Percentiles rank a stretch among this genome's conserved stretches.
Conservation (phyloP, 2,113 vertebrate species). For the Psilopsiagon aurifrons region DNA sequence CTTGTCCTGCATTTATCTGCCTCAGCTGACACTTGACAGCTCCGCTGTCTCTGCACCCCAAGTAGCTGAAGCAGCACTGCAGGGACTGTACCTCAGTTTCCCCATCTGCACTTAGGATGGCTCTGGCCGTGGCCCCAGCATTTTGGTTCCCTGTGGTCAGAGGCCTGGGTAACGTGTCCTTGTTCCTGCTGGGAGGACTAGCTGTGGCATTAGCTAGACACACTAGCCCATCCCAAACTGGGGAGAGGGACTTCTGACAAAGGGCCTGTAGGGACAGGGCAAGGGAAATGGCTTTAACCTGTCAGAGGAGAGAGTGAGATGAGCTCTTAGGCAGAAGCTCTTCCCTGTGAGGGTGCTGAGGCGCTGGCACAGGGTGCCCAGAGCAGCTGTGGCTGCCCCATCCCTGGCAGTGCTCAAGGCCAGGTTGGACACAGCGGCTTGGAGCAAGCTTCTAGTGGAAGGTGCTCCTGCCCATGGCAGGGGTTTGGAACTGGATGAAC, state of each 20-base stretch:
- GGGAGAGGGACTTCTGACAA: neutral
- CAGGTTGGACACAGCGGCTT: too few species aligned
- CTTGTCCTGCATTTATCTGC: neutral
- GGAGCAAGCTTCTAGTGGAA: neutral
- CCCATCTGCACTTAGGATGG: neutral
- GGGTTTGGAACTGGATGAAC: neutral
- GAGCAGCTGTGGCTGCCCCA: too few species aligned
- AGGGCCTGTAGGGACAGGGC: neutral
- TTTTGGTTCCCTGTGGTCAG: fast-evolving
- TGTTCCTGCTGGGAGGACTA: fast-evolving
- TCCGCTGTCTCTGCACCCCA: fast-evolving
- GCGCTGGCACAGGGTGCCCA: too few species aligned
- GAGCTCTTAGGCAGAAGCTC: neutral
- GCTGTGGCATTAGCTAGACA: neutral
- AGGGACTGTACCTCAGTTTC: neutral
- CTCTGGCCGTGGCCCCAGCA: neutral
- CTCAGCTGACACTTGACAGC: neutral
- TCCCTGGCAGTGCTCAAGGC: too few species aligned
- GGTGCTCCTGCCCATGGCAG: neutral
- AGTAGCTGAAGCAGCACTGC: neutral
- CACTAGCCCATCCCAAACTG: neutral
- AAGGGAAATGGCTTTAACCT: neutral
- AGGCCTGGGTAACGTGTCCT: neutral
- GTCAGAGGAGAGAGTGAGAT: neutral
- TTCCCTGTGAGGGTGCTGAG: neutral